phyloP scores from a whole-genome alignment of 2,888 invertebrate genomes.

The Tyria jacobaeae region DNA sequence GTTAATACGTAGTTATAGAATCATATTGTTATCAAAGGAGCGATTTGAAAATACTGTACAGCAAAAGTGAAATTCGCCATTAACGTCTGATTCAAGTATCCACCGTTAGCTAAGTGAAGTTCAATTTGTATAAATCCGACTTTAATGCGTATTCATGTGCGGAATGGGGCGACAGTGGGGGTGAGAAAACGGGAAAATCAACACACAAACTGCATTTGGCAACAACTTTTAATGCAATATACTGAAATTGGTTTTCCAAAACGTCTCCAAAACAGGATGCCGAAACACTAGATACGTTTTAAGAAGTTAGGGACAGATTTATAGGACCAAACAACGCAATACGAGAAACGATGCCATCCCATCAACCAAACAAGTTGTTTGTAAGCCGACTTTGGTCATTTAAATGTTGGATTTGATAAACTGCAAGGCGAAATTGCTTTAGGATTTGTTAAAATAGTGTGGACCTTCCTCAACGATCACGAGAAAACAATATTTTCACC shows the following conservation, averaged over 20 bases:
- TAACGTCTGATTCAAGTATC: conserved; percentile 36
- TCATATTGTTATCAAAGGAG: background rate
- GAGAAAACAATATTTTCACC: conserved; percentile 24
- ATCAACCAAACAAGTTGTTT: conserved; percentile 80
- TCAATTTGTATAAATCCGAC: conserved; percentile 39
- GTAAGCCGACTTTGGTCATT: conserved; percentile 79
- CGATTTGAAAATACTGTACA: conserved; percentile 7
- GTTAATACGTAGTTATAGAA: no score
- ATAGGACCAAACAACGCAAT: conserved; percentile 76
- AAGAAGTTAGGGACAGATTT: conserved; percentile 84
- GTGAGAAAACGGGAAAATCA: conserved; percentile 51
- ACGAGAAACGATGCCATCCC: conserved; percentile 65
- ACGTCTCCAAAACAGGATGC: conserved; percentile 67
- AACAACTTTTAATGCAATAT: conserved; percentile 79
- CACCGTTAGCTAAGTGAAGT: conserved; percentile 34
- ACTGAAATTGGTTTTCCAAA: conserved; percentile 82
- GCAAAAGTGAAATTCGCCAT: conserved; percentile 32
- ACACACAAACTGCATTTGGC: conserved; percentile 77
- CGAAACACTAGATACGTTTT: conserved; percentile 79
- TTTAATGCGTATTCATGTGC: conserved; percentile 45
- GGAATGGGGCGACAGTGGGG: conserved; percentile 27
- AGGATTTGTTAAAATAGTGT: conserved; percentile 51
- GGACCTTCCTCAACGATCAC: conserved; percentile 46
- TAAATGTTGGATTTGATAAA: conserved; percentile 82
- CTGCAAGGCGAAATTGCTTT: conserved; percentile 71